A percentile compares a stretch with the other conserved stretches of the same genome.
Evolutionary conservation across 64 coral and sea anemone genomes (phyloP).

Genomic region (Orbicella faveolata): DNA sequence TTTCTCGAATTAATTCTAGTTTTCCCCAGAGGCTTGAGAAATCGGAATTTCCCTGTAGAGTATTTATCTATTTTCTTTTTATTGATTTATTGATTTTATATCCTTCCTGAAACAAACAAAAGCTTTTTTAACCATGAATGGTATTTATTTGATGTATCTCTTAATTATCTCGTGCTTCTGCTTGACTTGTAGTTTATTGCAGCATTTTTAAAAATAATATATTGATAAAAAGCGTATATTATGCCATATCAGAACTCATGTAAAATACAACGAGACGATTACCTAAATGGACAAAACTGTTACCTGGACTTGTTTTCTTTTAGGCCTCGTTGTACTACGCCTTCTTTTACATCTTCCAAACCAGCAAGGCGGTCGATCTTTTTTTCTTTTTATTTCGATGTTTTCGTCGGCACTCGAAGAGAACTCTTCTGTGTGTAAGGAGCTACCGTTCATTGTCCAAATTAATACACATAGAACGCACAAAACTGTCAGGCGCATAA

Average conservation of each 20-base stretch:
- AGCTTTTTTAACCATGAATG: too few relatives aligned
- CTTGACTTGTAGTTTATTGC: not conserved
- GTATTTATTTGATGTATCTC: not conserved
- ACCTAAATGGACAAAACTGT: not conserved
- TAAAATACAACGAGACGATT: too few relatives aligned
- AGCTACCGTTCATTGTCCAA: not conserved
- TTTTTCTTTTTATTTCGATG: not conserved
- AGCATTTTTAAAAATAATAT: too few relatives aligned
- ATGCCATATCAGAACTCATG: too few relatives aligned
- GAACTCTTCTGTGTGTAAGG: not conserved
- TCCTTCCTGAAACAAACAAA: too few relatives aligned
- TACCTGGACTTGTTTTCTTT: not conserved
- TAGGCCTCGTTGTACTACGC: not conserved
- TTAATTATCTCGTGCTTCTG: not conserved
- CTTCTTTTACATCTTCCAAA: conserved; percentile 14
- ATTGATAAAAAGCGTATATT: too few relatives aligned
- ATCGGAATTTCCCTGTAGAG: too few relatives aligned
- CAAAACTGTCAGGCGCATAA: conserved; percentile 10
- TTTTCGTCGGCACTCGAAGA: not conserved
- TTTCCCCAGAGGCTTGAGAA: too few relatives aligned
- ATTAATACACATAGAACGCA: conserved; percentile 15
- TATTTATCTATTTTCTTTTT: too few relatives aligned
- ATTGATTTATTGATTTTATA: too few relatives aligned
- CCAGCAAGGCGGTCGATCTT: not conserved
- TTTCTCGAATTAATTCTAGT: too few relatives aligned